Evolutionary conservation across 2,888 invertebrate genomes (phyloP), one percentile per base, ranked within the genome.

Genomic region (Keiferia lycopersicella): DNA sequence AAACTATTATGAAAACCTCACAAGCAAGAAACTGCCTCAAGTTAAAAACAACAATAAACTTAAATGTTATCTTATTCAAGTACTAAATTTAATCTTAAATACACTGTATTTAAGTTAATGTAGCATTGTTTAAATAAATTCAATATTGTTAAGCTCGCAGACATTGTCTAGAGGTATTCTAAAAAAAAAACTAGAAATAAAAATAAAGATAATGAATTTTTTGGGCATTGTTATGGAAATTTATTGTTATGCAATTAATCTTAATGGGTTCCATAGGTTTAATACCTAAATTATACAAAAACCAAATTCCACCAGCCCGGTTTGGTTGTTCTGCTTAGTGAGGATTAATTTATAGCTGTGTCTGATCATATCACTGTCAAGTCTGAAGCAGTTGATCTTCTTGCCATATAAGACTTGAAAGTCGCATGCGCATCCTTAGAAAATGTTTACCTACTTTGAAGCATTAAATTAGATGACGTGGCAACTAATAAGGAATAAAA

Each of bases 161-260:
- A 34, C 56, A 56, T 56, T 56, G 56, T 34, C 7, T 56, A 26
- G 6, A 56, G 34, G 14, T n/a, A 0, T 34, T 34, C 30, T 34
- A 26, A 56, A 56, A 26, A 56, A 56, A 56, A 56, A 56, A n/a
- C 53, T 56, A 56, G 56, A 26, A 16, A 34, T 14, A 56, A 56
- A 53, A 53, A 56, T 56, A 26, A 26, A 34, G 56, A 34, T 56
- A 56, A 53, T 30, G 26, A 10, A n/a, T 53, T 26, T n/a, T 53
- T 53, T n/a, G 30, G 45, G 53, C 60, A 64, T 64, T 61, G 64
- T 64, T n/a, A 61, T 56, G 41, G 45, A 56, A 51, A 61, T 56
- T 64, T 64, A 61, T 64, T 59, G 39, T 16, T 30, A 30, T 22
- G 34, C 30, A 62, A 62, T 57, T 45, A 53, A 26, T 26, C 38